Evolutionary conservation across 2,797 vertebrate species (phyloP).

Genomic region (Enteromius paludinosus): DNA sequence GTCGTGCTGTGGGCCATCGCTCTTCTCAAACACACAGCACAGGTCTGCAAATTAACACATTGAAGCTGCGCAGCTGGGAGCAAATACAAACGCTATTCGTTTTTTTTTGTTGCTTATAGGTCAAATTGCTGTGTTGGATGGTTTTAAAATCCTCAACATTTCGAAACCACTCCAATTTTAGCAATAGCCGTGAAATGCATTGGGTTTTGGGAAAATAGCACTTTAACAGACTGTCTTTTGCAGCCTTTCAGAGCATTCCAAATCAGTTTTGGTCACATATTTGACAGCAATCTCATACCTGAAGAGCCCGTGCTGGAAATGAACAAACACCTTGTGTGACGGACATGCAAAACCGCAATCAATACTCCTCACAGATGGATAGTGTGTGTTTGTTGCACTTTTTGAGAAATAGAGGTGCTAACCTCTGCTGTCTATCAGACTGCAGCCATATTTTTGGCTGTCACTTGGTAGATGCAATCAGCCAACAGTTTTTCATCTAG

Average conservation of each 20-base stretch:
- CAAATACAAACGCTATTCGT: conserved; percentile 13
- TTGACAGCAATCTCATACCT: conserved; percentile 17
- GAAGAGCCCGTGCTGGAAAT: conserved; percentile 24
- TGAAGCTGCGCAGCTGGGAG: conserved; percentile 26
- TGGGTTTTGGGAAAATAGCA: background rate
- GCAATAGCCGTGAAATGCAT: background rate
- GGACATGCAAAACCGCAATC: conserved; percentile 78
- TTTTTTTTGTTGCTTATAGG: conserved; percentile 16
- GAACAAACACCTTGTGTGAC: conserved; percentile 61
- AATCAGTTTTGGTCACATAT: conserved; percentile 5
- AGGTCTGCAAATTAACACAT: conserved; percentile 26
- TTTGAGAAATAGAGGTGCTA: conserved; percentile 72
- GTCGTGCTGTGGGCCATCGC: conserved; percentile 18
- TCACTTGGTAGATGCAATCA: conserved; percentile 67
- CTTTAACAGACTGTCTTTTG: conserved; percentile 5
- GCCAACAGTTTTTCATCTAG: conserved; percentile 64
- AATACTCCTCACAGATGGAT: conserved; percentile 74
- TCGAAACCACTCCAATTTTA: conserved; percentile 1
- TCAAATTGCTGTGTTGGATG: conserved; percentile 15
- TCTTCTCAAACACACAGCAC: conserved; percentile 21
- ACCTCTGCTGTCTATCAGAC: conserved; percentile 75
- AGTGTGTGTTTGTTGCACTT: conserved; percentile 61
- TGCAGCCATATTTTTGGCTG: conserved; percentile 68
- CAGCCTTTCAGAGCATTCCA: background rate
- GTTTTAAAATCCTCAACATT: conserved; percentile 1